Evolutionary conservation across 92 coral and sea anemone species (phyloP).

Genomic region (Pocillopora grandis): DNA sequence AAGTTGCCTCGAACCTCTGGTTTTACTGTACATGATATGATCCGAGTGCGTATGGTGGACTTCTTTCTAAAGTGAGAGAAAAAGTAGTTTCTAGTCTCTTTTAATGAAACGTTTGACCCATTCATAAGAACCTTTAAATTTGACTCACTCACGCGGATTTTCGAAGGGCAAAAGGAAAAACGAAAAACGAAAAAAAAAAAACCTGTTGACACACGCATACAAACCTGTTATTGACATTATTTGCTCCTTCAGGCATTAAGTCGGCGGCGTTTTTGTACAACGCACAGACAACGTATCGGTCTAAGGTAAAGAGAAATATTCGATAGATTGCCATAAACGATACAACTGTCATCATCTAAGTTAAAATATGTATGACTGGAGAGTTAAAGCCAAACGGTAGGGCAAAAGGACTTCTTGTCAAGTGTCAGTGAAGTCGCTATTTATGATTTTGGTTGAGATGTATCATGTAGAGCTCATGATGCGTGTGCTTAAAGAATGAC

Average conservation of each 20-base stretch:
- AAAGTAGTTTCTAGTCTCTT: not conserved
- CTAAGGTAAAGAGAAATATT: not conserved
- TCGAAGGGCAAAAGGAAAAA: not conserved
- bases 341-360: too few relatives aligned
- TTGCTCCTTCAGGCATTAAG: not conserved
- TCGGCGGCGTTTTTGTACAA: conserved; percentile 25
- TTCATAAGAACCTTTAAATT: not conserved
- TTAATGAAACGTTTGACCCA: not conserved
- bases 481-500: too few relatives aligned
- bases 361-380: too few relatives aligned
- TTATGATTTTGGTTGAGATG: too few relatives aligned
- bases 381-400: too few relatives aligned
- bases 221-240: not conserved
- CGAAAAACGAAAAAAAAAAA: not conserved
- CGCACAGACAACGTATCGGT: conserved; percentile 13
- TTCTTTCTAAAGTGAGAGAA: not conserved
- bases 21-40: conserved; percentile 17
- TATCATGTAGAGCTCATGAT: too few relatives aligned
- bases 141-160: not conserved
- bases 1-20: conserved; percentile 9
- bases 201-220: not conserved
- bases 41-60: not conserved
- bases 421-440: too few relatives aligned
- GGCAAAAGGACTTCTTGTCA: too few relatives aligned
- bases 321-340: not conserved